These are phyloP conservation scores for Bos indicus DNA, from an alignment of 2,113 vertebrate species.

Conservation along the genomic window DNA sequence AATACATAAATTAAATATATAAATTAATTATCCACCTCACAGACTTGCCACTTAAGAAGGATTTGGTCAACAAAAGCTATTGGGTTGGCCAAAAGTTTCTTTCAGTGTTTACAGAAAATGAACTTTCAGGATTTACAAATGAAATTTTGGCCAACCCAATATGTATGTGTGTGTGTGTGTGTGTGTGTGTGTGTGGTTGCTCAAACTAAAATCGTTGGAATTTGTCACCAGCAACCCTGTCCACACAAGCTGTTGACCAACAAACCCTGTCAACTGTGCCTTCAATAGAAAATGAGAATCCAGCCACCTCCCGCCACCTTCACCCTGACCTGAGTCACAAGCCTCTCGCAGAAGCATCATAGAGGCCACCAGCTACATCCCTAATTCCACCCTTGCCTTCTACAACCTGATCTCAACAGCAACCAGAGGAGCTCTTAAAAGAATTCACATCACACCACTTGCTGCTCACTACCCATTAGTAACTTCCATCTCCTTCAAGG, in stretches of 20 bases:
- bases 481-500: fast-evolving
- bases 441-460: not conserved
- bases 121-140: not conserved
- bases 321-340: not conserved
- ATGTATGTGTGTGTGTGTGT: not conserved
- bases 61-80: not conserved
- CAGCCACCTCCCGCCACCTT: not conserved
- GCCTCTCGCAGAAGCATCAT: not conserved
- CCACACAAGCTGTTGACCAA: not conserved
- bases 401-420: not conserved
- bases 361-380: not conserved
- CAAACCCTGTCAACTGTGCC: not conserved
- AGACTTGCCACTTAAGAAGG: not conserved
- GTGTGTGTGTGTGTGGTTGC: not conserved
- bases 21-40: not conserved
- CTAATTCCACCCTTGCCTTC: not conserved
- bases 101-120: not conserved
- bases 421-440: not conserved
- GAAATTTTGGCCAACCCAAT: not conserved
- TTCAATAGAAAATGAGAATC: not conserved
- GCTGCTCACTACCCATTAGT: fast-evolving
- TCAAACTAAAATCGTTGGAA: not conserved
- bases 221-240: not conserved
- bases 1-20: not conserved
- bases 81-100: not conserved